These are phyloP conservation scores for Cataglyphis livida DNA, from an alignment of 2,888 invertebrate genomes.

Conservation along the genomic window DNA sequence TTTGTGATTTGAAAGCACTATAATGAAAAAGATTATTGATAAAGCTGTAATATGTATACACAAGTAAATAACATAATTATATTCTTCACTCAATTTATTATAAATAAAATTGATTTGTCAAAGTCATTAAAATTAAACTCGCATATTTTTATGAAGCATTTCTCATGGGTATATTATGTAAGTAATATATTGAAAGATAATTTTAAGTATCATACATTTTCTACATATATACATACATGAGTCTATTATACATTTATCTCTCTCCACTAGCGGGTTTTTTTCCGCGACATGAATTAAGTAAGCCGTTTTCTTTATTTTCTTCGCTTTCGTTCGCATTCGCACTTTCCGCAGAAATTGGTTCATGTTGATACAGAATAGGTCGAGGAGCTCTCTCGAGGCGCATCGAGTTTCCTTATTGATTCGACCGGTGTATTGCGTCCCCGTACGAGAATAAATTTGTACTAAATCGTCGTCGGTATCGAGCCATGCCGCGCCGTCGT, in stretches of 20 bases:
- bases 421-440: conserved; percentile 36
- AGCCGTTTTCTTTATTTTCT: conserved; percentile 16
- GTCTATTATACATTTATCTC: neutral
- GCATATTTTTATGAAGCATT: neutral
- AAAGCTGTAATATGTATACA: neutral
- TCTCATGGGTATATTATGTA: neutral
- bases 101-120: neutral
- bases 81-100: neutral
- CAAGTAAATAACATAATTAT: neutral
- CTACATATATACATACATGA: neutral
- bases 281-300: neutral
- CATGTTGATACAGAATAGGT: conserved; percentile 47
- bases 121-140: neutral
- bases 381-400: conserved; percentile 23
- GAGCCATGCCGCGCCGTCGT: neutral
- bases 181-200: neutral
- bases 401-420: conserved; percentile 46
- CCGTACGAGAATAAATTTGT: conserved; percentile 51
- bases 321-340: conserved; percentile 13
- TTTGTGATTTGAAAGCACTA: neutral
- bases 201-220: neutral
- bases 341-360: conserved; percentile 38
- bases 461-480: conserved; percentile 35
- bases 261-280: neutral
- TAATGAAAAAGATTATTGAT: neutral